Base-by-base conservation (phyloP, 2,888 invertebrate species). In the Nephrocerus scutellatus region DNA sequence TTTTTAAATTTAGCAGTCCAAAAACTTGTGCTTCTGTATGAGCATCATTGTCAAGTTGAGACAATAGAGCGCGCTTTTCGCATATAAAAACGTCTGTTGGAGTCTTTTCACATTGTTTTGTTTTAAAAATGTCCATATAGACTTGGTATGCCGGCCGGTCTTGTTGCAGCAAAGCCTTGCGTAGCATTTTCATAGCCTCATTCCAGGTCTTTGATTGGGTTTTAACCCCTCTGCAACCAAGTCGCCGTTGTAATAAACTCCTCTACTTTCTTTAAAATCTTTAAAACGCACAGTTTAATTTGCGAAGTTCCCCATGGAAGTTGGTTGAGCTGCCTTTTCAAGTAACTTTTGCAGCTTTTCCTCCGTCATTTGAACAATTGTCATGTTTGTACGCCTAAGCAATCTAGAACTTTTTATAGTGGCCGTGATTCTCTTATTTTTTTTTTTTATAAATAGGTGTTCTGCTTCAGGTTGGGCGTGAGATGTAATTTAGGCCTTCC, bases 1-100 rank as follows among this genome's bases (percentile, higher is more conserved):
- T 30, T 18, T 18, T 21, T 13, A 20, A 30, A 15, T n/a, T 23
- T 7, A 37, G 22, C 12, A 37, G 14, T 8, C 30, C 29, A 36
- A 21, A 30, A n/a, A 30, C 14, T 13, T 30, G 29, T 6, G 10
- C 7, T 19, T 37, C 37, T 8, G 16, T 14, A 7, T 30, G 30
- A 6, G 34, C 25, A n/a, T 22, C 16, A 32, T n/a, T 15, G 19
- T 31, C 19, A 38, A 37, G 13, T 25, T 30, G 23, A 14, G 37
- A 30, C 6, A 30, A 23, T 12, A 37, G 25, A 23, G 24, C 24
- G 18, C 37, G 30, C 19, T 25, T 37, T 3, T 37, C 30, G n/a
- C 22, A 37, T 13, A 37, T 37, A 14, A 37, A 37, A n/a, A 30
- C 9, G 16, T 37, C 31, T 18, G 31, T 37, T 16, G 37, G 25